Evolutionary conservation across 2,888 invertebrate species (phyloP), one percentile per base, ranked within the genome.

Genomic region (Chalcis sispes): DNA sequence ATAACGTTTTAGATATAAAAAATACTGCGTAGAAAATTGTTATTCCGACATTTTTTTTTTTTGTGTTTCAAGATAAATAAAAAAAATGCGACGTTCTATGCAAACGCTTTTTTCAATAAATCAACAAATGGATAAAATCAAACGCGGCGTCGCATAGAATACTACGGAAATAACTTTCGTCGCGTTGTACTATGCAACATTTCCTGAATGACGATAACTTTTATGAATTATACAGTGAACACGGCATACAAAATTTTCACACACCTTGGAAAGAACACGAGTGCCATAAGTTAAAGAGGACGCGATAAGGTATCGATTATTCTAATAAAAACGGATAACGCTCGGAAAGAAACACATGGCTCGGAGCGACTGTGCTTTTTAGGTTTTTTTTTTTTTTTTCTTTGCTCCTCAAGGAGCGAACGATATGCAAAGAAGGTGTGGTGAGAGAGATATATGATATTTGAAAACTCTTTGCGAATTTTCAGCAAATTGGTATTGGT

Each of bases 401-500:
- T 48, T 65, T 18, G 36, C n/a, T 66, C 18, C 32, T 27, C 0
- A n/a, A 58, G 48, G 7, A 50, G 48, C 36, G 59, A 52, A 48
- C 7, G 66, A 67, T 54, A 67, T 67, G 73, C 46, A 67, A 62
- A 62, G 25, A 29, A 67, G 67, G 3, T 1, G 36, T 3, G 36
- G 27, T 15, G 8, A 25, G 46, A 54, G 32, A 64, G 74, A 75
- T 69, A 75, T 64, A 69, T 75, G 62, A 75, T 58, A 69, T 75
- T 64, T 64, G 69, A 69, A 48, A 64, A 64, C 40, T 64, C 74
- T 56, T 50, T 23, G 27, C 56, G 52, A 66, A 67, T 67, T 59
- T 54, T 32, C 54, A 25, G 62, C 64, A 59, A 70, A 75, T 75
- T 70, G 75, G 61, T 72, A 72, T 65, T 65, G 72, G 72, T 58